A percentile compares a stretch with the other conserved stretches of the same genome.
phyloP scores from a whole-genome alignment of 2,113 vertebrate species.

The Echinops telfairi region DNA sequence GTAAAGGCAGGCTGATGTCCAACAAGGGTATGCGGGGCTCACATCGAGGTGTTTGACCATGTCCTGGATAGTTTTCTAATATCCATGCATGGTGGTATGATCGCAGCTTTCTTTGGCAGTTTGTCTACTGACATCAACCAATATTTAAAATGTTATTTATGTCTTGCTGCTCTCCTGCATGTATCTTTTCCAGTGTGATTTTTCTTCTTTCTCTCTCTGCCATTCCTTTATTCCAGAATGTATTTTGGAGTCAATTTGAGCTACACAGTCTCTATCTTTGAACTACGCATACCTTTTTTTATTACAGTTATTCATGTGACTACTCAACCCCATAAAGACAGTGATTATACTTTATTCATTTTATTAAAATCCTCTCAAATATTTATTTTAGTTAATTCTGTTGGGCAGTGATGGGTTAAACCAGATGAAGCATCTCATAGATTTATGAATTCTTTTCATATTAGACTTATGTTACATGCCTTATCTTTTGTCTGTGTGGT shows the following conservation, averaged over 20 bases:
- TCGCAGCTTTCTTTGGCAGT: background rate
- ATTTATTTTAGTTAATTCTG: background rate
- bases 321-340: too few species aligned
- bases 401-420: background rate
- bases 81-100: background rate
- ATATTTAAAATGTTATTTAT: background rate
- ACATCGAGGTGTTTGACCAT: background rate
- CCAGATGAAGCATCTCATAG: background rate
- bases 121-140: background rate
- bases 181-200: background rate
- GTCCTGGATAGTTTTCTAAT: background rate
- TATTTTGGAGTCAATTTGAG: background rate
- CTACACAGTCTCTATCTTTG: background rate
- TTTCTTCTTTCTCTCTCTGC: background rate
- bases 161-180: background rate
- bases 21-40: background rate
- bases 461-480: constrained; percentile 13
- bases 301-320: too few species aligned
- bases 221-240: background rate
- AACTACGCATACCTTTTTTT: background rate
- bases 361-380: background rate
- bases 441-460: constrained; percentile 21
- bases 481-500: constrained; percentile 40
- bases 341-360: too few species aligned
- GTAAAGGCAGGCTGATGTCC: background rate